A percentile compares a stretch with the other conserved stretches of the same genome.
These are phyloP conservation scores for Megaleporinus macrocephalus DNA, from an alignment of 2,113 vertebrate genomes.

Conservation along the genomic window DNA sequence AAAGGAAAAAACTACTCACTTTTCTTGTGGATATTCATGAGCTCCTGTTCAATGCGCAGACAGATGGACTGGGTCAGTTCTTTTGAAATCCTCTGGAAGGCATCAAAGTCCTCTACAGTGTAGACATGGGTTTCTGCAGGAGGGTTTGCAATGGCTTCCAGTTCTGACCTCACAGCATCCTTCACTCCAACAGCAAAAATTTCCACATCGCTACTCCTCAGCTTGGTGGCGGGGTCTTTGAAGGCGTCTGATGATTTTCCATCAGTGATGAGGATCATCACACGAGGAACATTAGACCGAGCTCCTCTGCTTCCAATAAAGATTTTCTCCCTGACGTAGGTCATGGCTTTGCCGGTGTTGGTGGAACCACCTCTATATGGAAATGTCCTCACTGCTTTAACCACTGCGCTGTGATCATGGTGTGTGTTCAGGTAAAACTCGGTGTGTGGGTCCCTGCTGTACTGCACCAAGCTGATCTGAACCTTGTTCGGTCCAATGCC, in stretches of 20 bases:
- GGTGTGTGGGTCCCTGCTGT: constrained; percentile 93
- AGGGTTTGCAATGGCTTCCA: constrained; percentile 92
- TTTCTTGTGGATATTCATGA: constrained; percentile 85
- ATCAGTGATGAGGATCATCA: constrained; percentile 97
- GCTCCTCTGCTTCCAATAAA: constrained; percentile 86
- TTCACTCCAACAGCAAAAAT: constrained; percentile 98
- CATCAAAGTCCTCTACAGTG: constrained; percentile 97
- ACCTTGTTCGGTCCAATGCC: constrained; percentile 90
- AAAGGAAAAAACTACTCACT: constrained; percentile 77
- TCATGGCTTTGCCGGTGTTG: constrained; percentile 97
- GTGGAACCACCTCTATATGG: constrained; percentile 98
- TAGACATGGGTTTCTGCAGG: constrained; percentile 93
- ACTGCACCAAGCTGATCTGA: constrained; percentile 97
- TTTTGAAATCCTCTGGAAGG: constrained; percentile 95
- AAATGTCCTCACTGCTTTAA: constrained; percentile 90
- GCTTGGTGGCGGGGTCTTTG: constrained; percentile 86
- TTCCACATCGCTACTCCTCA: constrained; percentile 90
- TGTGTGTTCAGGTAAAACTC: constrained; percentile 94
- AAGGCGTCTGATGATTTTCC: constrained; percentile 98
- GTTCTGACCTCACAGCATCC: constrained; percentile 91
- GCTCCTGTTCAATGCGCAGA: constrained; percentile 93
- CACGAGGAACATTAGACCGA: constrained; percentile 87
- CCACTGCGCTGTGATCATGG: constrained; percentile 82
- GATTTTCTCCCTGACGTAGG: constrained; percentile 91
- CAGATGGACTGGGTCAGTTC: constrained; percentile 97